A percentile compares a stretch with the other conserved stretches of the same genome.
Conservation (phyloP, 2,113 vertebrate species). For the Athene noctua region DNA sequence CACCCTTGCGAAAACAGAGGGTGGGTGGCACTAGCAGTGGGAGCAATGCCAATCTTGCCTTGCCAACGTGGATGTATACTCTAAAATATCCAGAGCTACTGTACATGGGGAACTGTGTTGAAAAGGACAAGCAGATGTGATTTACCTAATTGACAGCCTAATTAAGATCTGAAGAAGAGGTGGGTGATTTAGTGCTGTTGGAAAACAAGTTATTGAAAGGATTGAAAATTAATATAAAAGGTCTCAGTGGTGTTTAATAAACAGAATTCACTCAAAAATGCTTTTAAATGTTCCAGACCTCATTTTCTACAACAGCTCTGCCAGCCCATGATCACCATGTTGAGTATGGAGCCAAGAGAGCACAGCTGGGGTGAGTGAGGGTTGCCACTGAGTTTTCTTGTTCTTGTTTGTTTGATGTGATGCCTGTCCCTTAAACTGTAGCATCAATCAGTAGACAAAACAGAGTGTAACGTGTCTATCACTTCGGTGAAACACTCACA, state of each 20-base stretch:
- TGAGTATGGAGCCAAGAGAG: conserved; percentile 12
- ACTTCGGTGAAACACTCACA: background rate
- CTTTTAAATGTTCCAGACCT: conserved; percentile 45
- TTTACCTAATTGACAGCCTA: conserved; percentile 63
- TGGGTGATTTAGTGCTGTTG: conserved; percentile 60
- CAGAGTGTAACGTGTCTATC: background rate
- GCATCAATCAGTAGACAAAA: background rate
- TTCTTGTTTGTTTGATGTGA: conserved; percentile 3
- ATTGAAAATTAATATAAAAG: conserved; percentile 61
- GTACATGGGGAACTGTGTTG: background rate
- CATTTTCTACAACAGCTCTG: conserved; percentile 38
- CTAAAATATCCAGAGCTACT: conserved; percentile 52
- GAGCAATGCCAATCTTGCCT: conserved; percentile 43
- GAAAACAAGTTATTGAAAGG: conserved; percentile 66
- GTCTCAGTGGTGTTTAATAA: conserved; percentile 59
- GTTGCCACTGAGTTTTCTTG: background rate
- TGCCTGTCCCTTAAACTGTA: background rate
- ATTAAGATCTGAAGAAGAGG: conserved; percentile 67
- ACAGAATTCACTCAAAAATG: conserved; percentile 51
- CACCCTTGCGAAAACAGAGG: conserved; percentile 13
- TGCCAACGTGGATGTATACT: conserved; percentile 23
- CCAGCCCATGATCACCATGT: conserved; percentile 5
- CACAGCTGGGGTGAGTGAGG: conserved; percentile 46
- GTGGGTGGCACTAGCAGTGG: conserved; percentile 44
- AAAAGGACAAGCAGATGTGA: conserved; percentile 67